Conservation (phyloP, 2,113 vertebrate species). For the Bubalus kerabau region DNA sequence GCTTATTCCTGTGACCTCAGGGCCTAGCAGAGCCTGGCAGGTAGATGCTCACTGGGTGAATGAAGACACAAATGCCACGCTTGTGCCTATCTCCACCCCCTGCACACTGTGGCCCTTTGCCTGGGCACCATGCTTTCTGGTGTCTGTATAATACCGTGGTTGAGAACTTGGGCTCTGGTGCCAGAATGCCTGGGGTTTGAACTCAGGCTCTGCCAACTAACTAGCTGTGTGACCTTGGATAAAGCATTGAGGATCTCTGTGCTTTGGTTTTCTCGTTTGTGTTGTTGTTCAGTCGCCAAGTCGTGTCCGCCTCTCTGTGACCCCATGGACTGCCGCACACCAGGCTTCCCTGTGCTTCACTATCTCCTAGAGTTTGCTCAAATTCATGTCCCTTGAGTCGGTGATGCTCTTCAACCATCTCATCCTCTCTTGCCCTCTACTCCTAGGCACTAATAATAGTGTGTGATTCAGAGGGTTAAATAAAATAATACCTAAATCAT, state of each 20-base stretch:
- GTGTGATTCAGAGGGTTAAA: neutral
- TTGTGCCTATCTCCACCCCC: neutral
- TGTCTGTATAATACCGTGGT: fast-evolving
- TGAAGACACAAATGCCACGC: fast-evolving
- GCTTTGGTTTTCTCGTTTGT: neutral
- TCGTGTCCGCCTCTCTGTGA: neutral
- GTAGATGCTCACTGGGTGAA: neutral
- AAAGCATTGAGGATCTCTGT: neutral
- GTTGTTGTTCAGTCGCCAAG: neutral
- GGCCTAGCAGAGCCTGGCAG: neutral
- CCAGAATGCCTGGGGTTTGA: neutral
- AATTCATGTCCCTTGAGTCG: neutral
- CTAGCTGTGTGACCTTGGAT: neutral
- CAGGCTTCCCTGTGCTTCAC: neutral
- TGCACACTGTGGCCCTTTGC: fast-evolving
- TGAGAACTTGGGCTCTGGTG: neutral
- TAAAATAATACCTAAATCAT: neutral
- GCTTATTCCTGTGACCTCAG: neutral
- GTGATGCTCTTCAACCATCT: neutral
- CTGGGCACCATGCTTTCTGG: too few species aligned
- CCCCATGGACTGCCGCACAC: neutral
- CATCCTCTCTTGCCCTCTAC: neutral
- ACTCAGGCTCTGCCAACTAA: neutral
- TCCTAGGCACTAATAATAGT: neutral
- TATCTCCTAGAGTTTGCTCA: neutral